phyloP scores from a whole-genome alignment of 2,888 invertebrate species.

The Synergus japonicus region DNA sequence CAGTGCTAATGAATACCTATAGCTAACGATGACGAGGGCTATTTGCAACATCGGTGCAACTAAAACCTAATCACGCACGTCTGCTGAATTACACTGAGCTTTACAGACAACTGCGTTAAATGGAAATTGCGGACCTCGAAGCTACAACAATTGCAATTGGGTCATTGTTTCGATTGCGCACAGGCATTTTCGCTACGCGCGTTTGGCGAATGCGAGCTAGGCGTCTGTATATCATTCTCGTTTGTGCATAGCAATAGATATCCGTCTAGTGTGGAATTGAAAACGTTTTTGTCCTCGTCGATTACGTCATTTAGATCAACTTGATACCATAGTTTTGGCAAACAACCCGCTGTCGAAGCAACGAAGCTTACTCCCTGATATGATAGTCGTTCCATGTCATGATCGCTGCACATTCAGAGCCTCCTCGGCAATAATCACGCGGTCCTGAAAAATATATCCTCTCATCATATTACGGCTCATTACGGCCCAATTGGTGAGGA shows the following conservation, averaged over 20 bases:
- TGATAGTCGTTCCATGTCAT: not conserved
- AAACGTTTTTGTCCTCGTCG: conserved; percentile 60
- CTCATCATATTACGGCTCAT: no score
- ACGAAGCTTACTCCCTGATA: conserved; percentile 12
- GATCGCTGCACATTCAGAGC: not conserved
- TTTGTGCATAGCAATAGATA: conserved; percentile 48
- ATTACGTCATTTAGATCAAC: conserved; percentile 59
- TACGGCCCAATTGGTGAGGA: no score
- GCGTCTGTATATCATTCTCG: conserved; percentile 33
- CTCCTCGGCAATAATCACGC: no score
- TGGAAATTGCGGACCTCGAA: conserved; percentile 68
- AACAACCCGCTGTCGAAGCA: conserved; percentile 21
- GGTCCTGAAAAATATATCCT: no score
- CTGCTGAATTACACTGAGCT: conserved; percentile 68
- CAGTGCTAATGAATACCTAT: conserved; percentile 28
- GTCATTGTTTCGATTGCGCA: conserved; percentile 69
- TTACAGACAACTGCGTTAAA: conserved; percentile 69
- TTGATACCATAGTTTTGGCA: conserved; percentile 29
- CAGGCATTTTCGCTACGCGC: conserved; percentile 63
- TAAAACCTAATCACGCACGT: conserved; percentile 63
- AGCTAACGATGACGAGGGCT: conserved; percentile 35
- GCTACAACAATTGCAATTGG: conserved; percentile 63
- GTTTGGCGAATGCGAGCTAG: conserved; percentile 37
- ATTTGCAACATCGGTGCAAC: conserved; percentile 56
- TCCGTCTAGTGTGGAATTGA: conserved; percentile 54